Base-by-base conservation (phyloP, 2,888 invertebrate genomes). In the Drosophila parthenogenetica region DNA sequence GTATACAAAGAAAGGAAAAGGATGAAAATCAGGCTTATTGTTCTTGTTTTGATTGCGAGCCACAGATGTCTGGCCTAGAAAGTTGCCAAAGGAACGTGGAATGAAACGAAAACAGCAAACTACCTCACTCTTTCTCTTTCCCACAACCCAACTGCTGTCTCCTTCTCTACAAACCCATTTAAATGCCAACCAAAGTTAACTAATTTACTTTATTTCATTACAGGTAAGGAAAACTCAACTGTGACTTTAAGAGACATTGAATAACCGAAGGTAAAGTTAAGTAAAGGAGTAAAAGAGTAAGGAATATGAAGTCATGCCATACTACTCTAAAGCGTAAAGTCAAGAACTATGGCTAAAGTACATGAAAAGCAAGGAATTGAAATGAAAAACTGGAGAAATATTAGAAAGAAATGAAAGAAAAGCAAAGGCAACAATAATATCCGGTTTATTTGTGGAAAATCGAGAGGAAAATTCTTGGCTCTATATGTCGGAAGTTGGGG, bases 21-120 rank as follows among this genome's bases (percentile, higher is more conserved):
- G 32, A 4, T 8, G 16, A 14, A 50, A 57, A 19, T 53, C 29
- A 46, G 61, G 48, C 22, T 68, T 67, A 78, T 85, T 83, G 83
- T 85, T 82, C 65, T 50, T 75, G 60, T 74, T 75, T 72, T 86
- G 83, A 83, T 83, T 83, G 81, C 81, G 51, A 53, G 54, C 68
- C 71, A 54, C 74, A 67, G 86, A 83, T 83, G 83, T 86, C 83
- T 86, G 81, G 73, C 61, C 50, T 55, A 55, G 64, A 58, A 73
- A 67, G 49, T 69, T 59, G 29, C 58, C 40, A 16, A 32, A 37
- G 17, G 29, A 58, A 37, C 29, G 11, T 49, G 32, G 49, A 63
- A 50, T 59, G 37, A 32, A 43, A 54, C 57, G 37, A 22, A 48
- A 48, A 51, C 13, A 46, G 48, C 13, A 16, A 25, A 46, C 48